Conservation (phyloP, 2,113 vertebrate genomes). For the Arenaria interpres region DNA sequence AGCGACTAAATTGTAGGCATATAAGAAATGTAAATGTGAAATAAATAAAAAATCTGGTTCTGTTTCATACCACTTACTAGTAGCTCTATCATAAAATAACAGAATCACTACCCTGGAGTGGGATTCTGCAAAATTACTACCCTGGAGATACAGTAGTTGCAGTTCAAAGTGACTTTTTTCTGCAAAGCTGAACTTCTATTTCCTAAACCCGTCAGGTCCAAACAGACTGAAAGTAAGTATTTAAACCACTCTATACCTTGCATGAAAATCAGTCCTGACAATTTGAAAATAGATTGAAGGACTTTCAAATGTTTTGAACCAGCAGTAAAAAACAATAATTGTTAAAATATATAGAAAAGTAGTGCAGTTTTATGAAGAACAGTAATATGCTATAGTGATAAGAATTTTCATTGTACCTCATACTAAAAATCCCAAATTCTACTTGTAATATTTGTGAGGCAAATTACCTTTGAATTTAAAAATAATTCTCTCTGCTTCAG, state of each 20-base stretch:
- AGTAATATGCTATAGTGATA: neutral
- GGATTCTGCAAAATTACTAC: slow-evolving; percentile 16
- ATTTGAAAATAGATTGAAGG: neutral
- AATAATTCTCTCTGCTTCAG: neutral
- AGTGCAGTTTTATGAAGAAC: neutral
- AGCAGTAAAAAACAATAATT: neutral
- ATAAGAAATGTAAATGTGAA: neutral
- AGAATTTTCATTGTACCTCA: neutral
- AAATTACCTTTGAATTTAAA: slow-evolving; percentile 14
- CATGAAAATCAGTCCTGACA: neutral
- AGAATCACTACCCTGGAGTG: neutral
- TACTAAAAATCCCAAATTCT: neutral
- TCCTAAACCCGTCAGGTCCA: neutral
- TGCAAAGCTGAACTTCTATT: neutral
- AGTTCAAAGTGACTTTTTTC: slow-evolving; percentile 43
- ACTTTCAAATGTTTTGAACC: neutral
- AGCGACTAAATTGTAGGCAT: slow-evolving; percentile 16
- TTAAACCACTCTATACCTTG: neutral
- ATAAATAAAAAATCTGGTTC: neutral
- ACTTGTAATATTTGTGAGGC: neutral
- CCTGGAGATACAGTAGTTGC: neutral
- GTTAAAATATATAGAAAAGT: neutral
- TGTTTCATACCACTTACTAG: neutral
- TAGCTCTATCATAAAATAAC: neutral
- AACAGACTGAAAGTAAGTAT: neutral